Evolutionary conservation across 1,140 invertebrate species (phyloP), one percentile per base, ranked within the genome.

Genomic region (Prorops nasuta): DNA sequence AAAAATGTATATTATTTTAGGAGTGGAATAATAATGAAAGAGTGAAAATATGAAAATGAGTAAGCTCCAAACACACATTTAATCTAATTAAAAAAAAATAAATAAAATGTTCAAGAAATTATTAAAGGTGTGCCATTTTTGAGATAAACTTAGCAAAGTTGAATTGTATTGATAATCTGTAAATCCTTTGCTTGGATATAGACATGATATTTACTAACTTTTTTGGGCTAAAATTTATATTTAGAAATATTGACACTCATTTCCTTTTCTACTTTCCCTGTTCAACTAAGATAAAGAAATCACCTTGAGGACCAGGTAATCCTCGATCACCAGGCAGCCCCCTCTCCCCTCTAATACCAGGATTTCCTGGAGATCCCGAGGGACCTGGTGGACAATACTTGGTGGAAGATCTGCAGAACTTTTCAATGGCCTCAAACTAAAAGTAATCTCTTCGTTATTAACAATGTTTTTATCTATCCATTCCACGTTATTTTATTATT

Each of bases 371-470:
- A 0, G 83, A 79, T 2, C 89, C 87, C 32, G 83, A 80, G 1
- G 83, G 79, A 15, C 88, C 83, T 0, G 86, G 84, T n/a, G 89
- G 86, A 67, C 92, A 94, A 64, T 90, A 90, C 28, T 91, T 85
- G 60, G 86, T 84, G 0, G 88, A 87, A 9, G 86, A 83, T 47
- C 80, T 81, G 60, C 89, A 91, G 61, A 89, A 89, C 3, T 84
- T 85, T 72, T 89, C 83, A 38, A 91, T 85, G 1, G 85, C 85
- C 44, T 83, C 79, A 50, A 86, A 79, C 86, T 89, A 66, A 34
- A 74, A 76, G 42, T 52, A 10, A 60, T 37, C 18, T 37, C 6
- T 6, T 7, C 14, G 34, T 9, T 4, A 15, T 9, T n/a, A n/a
- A 6, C 14, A 8, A 15, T 16, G 21, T 40, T 6, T 10, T 22